Conservation (phyloP, 2,888 invertebrate species). For the Steromphala cineraria region DNA sequence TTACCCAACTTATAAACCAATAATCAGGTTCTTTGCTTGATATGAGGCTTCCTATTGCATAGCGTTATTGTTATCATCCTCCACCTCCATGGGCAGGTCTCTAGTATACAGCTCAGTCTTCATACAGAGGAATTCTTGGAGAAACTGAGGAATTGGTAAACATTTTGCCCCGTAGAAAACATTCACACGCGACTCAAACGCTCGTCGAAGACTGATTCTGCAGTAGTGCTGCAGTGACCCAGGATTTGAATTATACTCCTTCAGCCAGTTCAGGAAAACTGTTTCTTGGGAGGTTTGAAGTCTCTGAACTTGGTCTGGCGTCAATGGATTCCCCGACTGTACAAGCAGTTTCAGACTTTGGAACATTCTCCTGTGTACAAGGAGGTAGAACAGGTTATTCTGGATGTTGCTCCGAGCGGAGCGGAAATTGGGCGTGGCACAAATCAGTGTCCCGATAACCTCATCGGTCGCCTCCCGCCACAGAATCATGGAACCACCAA, state of each 20-base stretch:
- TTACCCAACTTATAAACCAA: too few relatives aligned
- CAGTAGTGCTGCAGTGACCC: constrained; percentile 36
- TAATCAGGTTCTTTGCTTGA: too few relatives aligned
- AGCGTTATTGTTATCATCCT: too few relatives aligned
- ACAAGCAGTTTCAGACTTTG: constrained; percentile 15
- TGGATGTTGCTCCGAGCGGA: constrained; percentile 25
- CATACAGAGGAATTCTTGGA: constrained; percentile 40
- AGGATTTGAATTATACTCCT: constrained; percentile 20
- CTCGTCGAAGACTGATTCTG: constrained; percentile 39
- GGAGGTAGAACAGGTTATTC: constrained; percentile 27
- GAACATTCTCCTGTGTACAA: constrained; percentile 16
- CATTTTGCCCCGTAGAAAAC: constrained; percentile 43
- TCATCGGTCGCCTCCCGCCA: constrained; percentile 30
- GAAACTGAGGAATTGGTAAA: constrained; percentile 38
- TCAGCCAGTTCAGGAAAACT: constrained; percentile 27
- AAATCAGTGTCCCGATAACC: constrained; percentile 33
- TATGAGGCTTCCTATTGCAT: too few relatives aligned
- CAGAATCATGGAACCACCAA: constrained; percentile 25
- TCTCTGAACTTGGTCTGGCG: neutral
- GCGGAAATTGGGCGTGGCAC: constrained; percentile 41
- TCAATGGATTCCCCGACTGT: neutral
- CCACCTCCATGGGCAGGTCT: neutral
- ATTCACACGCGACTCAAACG: constrained; percentile 45
- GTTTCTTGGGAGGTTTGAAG: constrained; percentile 11
- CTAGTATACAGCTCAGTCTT: neutral